A percentile compares a stretch with the other conserved stretches of the same genome.
Conservation (phyloP, 2,888 invertebrate species). For the Netelia melanura region DNA sequence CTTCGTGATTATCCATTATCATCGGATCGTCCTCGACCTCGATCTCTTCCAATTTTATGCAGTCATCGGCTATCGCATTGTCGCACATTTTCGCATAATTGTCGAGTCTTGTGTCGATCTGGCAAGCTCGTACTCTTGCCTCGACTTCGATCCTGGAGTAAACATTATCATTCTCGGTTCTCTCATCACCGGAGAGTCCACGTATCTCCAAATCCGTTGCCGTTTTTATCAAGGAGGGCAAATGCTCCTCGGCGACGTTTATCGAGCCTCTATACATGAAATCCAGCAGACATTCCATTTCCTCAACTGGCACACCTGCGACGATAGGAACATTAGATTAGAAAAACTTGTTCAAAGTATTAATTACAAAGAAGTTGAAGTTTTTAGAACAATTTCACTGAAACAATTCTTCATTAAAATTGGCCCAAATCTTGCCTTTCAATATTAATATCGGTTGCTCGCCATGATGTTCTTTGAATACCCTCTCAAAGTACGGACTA, state of each 20-base stretch:
- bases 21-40: slow-evolving; percentile 83
- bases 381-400: too few species aligned
- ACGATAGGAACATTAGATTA: neutral
- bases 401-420: too few species aligned
- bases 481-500: slow-evolving; percentile 91
- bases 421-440: slow-evolving; percentile 82
- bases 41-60: slow-evolving; percentile 81
- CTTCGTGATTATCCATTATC: slow-evolving; percentile 81
- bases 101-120: slow-evolving; percentile 78
- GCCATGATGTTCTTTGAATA: slow-evolving; percentile 91
- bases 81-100: slow-evolving; percentile 73
- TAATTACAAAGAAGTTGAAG: too few species aligned
- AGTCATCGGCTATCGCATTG: slow-evolving; percentile 74
- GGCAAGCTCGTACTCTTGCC: slow-evolving; percentile 76
- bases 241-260: slow-evolving; percentile 88
- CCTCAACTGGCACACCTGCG: slow-evolving; percentile 87
- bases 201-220: slow-evolving; percentile 90
- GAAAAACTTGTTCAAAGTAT: neutral
- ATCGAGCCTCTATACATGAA: slow-evolving; percentile 91
- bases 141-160: slow-evolving; percentile 85
- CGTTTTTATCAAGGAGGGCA: slow-evolving; percentile 88
- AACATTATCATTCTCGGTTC: slow-evolving; percentile 86
- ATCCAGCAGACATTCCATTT: slow-evolving; percentile 89
- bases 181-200: slow-evolving; percentile 88
- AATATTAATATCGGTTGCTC: slow-evolving; percentile 91